Percentiles rank a stretch among this genome's conserved stretches.
Evolutionary conservation across 2,797 vertebrate species (phyloP).

Genomic region (Euthynnus affinis): DNA sequence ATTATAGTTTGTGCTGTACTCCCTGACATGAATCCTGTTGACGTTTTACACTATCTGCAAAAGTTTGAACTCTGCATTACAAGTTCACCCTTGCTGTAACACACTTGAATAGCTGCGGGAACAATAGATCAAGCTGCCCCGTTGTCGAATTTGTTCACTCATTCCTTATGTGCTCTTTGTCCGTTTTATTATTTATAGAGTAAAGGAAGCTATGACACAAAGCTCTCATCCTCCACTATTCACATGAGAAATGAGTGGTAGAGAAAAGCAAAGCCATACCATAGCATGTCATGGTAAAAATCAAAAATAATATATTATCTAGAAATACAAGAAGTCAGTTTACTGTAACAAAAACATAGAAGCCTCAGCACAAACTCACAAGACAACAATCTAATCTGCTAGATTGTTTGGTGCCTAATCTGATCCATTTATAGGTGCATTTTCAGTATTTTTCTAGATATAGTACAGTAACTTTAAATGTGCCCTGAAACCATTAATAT

Average conservation of each 20-base stretch:
- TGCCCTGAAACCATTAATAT: background rate
- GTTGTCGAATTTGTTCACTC: constrained; percentile 22
- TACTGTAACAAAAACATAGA: background rate
- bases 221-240: background rate
- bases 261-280: background rate
- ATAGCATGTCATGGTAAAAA: background rate
- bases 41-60: constrained; percentile 80
- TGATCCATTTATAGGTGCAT: background rate
- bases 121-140: constrained; percentile 59
- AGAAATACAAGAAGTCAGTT: background rate
- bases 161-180: constrained; percentile 33
- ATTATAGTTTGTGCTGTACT: constrained; percentile 82
- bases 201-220: background rate
- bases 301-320: background rate
- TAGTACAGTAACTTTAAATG: background rate
- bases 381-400: background rate
- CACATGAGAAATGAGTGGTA: background rate
- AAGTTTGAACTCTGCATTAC: constrained; percentile 76
- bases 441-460: background rate
- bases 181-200: constrained; percentile 12
- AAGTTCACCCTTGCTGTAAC: constrained; percentile 62
- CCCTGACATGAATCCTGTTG: constrained; percentile 85
- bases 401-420: background rate
- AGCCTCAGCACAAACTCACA: background rate
- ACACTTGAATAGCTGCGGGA: constrained; percentile 60